These are phyloP conservation scores for Rhingia campestris DNA, from an alignment of 2,888 invertebrate genomes.

Conservation along the genomic window DNA sequence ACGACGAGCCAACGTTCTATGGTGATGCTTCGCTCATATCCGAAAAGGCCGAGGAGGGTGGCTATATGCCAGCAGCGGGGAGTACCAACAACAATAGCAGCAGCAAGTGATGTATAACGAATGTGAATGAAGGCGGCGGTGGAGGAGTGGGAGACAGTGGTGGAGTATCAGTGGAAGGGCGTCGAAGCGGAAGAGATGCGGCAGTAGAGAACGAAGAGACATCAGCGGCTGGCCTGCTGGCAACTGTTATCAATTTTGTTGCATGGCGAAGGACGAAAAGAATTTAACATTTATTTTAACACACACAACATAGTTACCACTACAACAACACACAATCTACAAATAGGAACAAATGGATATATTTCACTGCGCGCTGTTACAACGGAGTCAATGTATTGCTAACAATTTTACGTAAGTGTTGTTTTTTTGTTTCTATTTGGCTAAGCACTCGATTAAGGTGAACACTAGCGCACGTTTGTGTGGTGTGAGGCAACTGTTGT, in stretches of 20 bases:
- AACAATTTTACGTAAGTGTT: constrained; percentile 60
- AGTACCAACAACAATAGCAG: constrained; percentile 60
- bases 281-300: constrained; percentile 64
- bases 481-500: no score
- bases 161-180: constrained; percentile 63
- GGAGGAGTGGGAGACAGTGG: constrained; percentile 23
- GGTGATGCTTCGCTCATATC: constrained; percentile 78
- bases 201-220: constrained; percentile 58
- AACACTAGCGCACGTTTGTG: no score
- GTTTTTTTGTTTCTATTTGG: not conserved
- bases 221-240: constrained; percentile 66
- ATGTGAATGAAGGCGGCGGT: constrained; percentile 67
- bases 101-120: constrained; percentile 69
- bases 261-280: constrained; percentile 80
- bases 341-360: constrained; percentile 26
- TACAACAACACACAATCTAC: constrained; percentile 55
- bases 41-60: constrained; percentile 67
- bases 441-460: not conserved
- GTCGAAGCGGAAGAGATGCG: constrained; percentile 37
- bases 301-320: constrained; percentile 48
- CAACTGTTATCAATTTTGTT: constrained; percentile 76
- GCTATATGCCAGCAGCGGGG: constrained; percentile 55
- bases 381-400: constrained; percentile 54
- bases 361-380: not conserved
- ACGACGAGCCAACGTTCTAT: constrained; percentile 82